phyloP scores from a whole-genome alignment of 2,113 vertebrate species.

The Alectura lathami region DNA sequence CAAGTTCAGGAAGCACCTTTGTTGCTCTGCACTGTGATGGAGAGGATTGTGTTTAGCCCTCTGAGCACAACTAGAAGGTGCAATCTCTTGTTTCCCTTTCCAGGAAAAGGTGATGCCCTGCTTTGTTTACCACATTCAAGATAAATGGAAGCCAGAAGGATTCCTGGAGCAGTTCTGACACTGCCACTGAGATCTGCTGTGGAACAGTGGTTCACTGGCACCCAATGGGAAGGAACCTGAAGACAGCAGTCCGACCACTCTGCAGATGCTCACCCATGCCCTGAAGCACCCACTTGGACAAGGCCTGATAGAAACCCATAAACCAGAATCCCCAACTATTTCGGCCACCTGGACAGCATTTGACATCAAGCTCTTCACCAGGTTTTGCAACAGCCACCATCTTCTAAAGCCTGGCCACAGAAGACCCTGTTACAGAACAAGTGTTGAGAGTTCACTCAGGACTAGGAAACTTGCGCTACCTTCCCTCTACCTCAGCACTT shows the following conservation, averaged over 20 bases:
- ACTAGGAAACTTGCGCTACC: neutral
- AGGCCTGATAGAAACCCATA: accelerated
- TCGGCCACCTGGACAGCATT: neutral
- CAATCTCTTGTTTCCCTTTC: neutral
- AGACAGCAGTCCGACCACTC: neutral
- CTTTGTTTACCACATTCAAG: neutral
- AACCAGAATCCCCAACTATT: neutral
- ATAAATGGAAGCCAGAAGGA: neutral
- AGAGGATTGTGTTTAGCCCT: neutral
- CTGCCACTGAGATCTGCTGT: neutral
- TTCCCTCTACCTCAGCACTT: neutral
- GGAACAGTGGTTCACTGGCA: neutral
- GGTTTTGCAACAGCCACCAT: neutral
- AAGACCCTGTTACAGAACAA: neutral
- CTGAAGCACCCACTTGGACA: neutral
- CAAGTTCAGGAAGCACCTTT: neutral
- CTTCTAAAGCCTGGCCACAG: neutral
- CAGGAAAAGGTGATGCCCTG: neutral
- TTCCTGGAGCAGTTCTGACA: neutral
- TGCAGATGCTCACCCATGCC: neutral
- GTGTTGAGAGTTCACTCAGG: accelerated
- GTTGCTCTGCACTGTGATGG: neutral
- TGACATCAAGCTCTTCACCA: neutral
- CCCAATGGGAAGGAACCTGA: neutral
- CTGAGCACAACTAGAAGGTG: neutral